Conservation (phyloP, 1,140 invertebrate species). For the Dermatophagoides farinae region DNA sequence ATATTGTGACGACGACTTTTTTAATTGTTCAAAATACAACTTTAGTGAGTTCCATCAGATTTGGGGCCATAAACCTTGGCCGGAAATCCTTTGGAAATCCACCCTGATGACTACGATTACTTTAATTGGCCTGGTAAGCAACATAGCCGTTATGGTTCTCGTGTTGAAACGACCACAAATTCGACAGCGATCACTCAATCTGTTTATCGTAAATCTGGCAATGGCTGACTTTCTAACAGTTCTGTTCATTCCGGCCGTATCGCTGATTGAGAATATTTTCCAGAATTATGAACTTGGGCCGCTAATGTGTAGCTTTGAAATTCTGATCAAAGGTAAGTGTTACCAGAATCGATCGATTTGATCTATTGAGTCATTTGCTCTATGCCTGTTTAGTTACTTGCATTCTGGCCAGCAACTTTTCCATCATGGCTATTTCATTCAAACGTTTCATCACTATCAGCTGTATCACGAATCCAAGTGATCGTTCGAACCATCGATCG, state of each 20-base stretch:
- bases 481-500: constrained; percentile 34
- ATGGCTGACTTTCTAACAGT: constrained; percentile 48
- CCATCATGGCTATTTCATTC: constrained; percentile 53
- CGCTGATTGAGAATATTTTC: constrained; percentile 44
- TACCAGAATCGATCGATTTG: no score
- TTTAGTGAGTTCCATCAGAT: not conserved
- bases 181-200: constrained; percentile 47
- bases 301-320: constrained; percentile 45
- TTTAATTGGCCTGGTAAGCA: constrained; percentile 43
- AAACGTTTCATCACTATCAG: constrained; percentile 57
- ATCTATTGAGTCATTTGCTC: no score
- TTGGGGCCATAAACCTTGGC: not conserved
- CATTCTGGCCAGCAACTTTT: constrained; percentile 47
- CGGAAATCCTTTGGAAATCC: not conserved
- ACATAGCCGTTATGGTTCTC: constrained; percentile 43
- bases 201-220: constrained; percentile 56
- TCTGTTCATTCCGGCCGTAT: constrained; percentile 48
- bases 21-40: no score
- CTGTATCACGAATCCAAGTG: constrained; percentile 35
- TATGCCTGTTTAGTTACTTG: constrained; percentile 28
- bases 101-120: not conserved
- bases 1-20: no score
- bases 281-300: constrained; percentile 49
- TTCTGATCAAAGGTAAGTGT: constrained; percentile 32
- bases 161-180: constrained; percentile 42